Conservation (phyloP, 2,888 invertebrate species). For the Beris morrisii region DNA sequence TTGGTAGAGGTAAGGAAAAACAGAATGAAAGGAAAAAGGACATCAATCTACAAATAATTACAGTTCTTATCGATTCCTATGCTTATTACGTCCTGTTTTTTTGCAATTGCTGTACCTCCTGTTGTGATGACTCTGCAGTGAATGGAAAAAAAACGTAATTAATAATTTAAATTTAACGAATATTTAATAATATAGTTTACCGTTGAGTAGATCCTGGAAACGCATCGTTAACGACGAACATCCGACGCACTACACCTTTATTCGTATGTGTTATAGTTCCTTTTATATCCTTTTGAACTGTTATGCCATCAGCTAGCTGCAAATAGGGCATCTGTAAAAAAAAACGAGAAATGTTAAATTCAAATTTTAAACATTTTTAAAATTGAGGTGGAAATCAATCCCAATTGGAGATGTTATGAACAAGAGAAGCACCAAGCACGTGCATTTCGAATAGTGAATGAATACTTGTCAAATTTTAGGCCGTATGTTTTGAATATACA, state of each 20-base stretch:
- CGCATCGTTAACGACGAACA: slow-evolving; percentile 57
- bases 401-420: too few species aligned
- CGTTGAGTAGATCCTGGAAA: slow-evolving; percentile 52
- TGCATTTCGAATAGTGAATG: too few species aligned
- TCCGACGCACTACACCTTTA: slow-evolving; percentile 55
- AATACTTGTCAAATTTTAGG: too few species aligned
- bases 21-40: slow-evolving; percentile 21
- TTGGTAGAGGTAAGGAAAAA: not conserved
- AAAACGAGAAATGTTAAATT: slow-evolving; percentile 1
- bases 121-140: slow-evolving; percentile 52
- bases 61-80: slow-evolving; percentile 57
- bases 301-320: slow-evolving; percentile 53
- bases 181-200: slow-evolving; percentile 42
- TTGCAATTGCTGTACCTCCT: slow-evolving; percentile 50
- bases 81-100: slow-evolving; percentile 56
- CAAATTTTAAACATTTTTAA: too few species aligned
- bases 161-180: not conserved
- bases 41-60: slow-evolving; percentile 46
- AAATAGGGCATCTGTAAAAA: slow-evolving; percentile 55
- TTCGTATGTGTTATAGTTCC: slow-evolving; percentile 50
- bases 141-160: slow-evolving; percentile 34
- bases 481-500: too few species aligned
- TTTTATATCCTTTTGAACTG: slow-evolving; percentile 56
- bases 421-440: too few species aligned
- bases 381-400: too few species aligned